Evolutionary conservation across 2,797 vertebrate genomes (phyloP).

Genomic region (Ptychadena robeensis): DNA sequence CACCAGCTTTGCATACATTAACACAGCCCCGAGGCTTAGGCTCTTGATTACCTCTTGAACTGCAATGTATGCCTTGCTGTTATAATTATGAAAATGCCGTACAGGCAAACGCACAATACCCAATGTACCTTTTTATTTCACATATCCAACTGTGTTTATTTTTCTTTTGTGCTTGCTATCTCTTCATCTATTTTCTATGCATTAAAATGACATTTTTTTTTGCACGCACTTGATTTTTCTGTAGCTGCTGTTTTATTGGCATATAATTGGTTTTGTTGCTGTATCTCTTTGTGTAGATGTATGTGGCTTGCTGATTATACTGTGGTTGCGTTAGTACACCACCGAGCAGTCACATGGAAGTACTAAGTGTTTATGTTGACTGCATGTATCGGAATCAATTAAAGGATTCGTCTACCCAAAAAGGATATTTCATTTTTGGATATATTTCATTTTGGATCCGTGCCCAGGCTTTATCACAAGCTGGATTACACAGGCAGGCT

Average conservation of each 20-base stretch:
- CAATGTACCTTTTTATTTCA: slow-evolving; percentile 64
- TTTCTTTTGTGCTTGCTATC: neutral
- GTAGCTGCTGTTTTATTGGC: slow-evolving; percentile 1
- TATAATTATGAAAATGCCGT: slow-evolving; percentile 93
- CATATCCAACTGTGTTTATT: slow-evolving; percentile 1
- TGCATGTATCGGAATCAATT: neutral
- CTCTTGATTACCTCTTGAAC: slow-evolving; percentile 98
- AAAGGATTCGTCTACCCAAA: neutral
- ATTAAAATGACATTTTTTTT: neutral
- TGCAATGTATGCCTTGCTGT: slow-evolving; percentile 90
- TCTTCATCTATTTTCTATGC: neutral
- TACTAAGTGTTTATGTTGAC: neutral
- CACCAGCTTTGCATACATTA: slow-evolving; percentile 98
- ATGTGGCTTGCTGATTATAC: neutral
- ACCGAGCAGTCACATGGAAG: neutral
- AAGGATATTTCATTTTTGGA: too few species aligned
- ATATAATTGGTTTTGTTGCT: neutral
- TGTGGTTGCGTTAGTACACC: neutral
- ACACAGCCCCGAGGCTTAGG: slow-evolving; percentile 93
- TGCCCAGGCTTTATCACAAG: too few species aligned
- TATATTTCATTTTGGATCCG: too few species aligned
- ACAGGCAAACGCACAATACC: slow-evolving; percentile 81
- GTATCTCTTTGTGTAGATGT: neutral
- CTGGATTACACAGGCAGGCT: too few species aligned
- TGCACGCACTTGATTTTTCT: neutral